These are phyloP conservation scores for Heliconius sara DNA, from an alignment of 2,888 invertebrate genomes.

Conservation along the genomic window DNA sequence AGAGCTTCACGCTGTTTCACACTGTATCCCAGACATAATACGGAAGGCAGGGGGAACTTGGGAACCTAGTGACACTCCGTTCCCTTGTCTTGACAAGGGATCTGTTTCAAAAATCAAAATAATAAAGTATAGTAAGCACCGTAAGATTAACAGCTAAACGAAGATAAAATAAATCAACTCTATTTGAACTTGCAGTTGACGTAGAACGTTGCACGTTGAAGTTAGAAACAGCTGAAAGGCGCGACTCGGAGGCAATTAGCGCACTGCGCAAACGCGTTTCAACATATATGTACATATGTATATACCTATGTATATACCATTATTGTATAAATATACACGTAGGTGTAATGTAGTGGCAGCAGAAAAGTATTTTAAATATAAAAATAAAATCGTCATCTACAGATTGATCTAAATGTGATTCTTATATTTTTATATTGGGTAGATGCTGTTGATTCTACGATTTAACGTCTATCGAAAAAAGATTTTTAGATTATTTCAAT, in stretches of 20 bases:
- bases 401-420: not conserved
- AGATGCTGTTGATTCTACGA: no score
- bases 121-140: not conserved
- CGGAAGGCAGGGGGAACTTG: no score
- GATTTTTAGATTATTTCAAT: no score
- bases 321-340: slow-evolving; percentile 37
- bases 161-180: slow-evolving; percentile 30
- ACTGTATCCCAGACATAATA: no score
- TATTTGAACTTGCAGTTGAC: slow-evolving; percentile 37
- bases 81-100: not conserved
- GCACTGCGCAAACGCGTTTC: slow-evolving; percentile 67
- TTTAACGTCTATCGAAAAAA: no score
- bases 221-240: slow-evolving; percentile 67
- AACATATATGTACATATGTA: slow-evolving; percentile 19
- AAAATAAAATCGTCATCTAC: not conserved
- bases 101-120: not conserved
- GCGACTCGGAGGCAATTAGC: slow-evolving; percentile 72
- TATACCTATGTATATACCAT: slow-evolving; percentile 20
- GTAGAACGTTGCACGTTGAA: slow-evolving; percentile 45
- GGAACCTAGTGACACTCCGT: no score
- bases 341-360: slow-evolving; percentile 18
- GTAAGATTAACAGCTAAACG: slow-evolving; percentile 4
- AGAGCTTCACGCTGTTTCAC: no score
- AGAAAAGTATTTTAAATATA: not conserved
- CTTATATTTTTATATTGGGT: no score